Evolutionary conservation across 1,140 invertebrate species (phyloP).

Genomic region (Nautilus pompilius): DNA sequence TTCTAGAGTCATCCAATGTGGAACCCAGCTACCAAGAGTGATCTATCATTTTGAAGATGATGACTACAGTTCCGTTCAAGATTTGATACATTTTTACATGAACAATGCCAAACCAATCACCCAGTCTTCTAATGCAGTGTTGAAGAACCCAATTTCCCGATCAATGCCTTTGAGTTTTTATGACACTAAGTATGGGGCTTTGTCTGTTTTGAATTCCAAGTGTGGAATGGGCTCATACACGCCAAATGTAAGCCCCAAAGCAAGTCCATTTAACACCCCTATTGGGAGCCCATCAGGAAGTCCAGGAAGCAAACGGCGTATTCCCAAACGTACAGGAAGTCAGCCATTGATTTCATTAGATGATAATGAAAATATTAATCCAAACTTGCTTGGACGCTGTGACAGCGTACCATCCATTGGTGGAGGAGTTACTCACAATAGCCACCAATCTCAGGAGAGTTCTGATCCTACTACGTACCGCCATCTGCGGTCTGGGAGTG

Average conservation of each 20-base stretch:
- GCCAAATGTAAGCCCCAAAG: conserved; percentile 23
- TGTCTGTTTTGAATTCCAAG: conserved; percentile 16
- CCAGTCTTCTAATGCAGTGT: conserved; percentile 78
- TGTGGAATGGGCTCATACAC: conserved; percentile 17
- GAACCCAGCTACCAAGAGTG: conserved; percentile 70
- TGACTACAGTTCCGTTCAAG: conserved; percentile 86
- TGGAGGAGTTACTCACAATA: neutral
- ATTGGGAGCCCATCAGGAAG: conserved; percentile 19
- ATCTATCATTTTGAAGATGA: conserved; percentile 94
- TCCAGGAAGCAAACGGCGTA: conserved; percentile 17
- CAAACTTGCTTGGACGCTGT: conserved; percentile 28
- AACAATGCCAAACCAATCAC: conserved; percentile 84
- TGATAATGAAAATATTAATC: conserved; percentile 6
- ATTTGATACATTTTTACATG: conserved; percentile 92
- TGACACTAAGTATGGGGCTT: conserved; percentile 61
- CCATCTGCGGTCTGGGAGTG: conserved; percentile 57
- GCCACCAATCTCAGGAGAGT: neutral
- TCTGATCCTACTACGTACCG: conserved; percentile 8
- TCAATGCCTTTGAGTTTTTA: conserved; percentile 66
- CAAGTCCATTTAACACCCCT: conserved; percentile 28
- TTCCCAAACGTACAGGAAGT: conserved; percentile 28
- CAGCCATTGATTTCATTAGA: conserved; percentile 33
- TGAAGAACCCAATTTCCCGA: conserved; percentile 73
- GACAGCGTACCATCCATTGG: conserved; percentile 36
- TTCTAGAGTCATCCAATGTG: conserved; percentile 75